Conservation (phyloP, 2,797 vertebrate species). For the Argya squamiceps region DNA sequence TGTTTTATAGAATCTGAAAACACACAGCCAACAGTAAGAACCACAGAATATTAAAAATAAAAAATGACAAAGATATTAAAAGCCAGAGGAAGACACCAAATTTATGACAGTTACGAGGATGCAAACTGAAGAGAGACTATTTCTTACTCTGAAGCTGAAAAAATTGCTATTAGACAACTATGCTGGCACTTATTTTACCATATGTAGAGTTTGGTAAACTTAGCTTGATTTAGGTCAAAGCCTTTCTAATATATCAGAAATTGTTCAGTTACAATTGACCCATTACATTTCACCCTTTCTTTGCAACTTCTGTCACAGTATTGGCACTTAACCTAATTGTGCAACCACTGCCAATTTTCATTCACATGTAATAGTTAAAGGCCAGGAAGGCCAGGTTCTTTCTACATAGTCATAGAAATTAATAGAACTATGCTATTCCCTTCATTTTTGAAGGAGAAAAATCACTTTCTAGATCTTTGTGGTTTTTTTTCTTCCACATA, state of each 20-base stretch:
- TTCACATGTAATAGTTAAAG: neutral
- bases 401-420: neutral
- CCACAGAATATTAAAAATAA: neutral
- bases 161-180: neutral
- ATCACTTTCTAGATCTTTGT: neutral
- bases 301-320: neutral
- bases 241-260: neutral
- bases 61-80: neutral
- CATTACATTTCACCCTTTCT: neutral
- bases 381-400: neutral
- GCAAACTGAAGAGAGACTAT: neutral
- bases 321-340: neutral
- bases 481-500: neutral
- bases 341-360: neutral
- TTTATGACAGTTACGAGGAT: neutral
- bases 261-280: neutral
- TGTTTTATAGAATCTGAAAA: neutral
- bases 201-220: neutral
- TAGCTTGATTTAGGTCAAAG: neutral
- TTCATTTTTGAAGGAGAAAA: neutral
- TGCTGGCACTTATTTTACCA: neutral
- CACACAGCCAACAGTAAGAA: neutral
- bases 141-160: neutral
- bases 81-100: neutral
- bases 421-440: neutral